Base-by-base conservation (phyloP, 2,888 invertebrate species). In the Apocheima hispidaria region DNA sequence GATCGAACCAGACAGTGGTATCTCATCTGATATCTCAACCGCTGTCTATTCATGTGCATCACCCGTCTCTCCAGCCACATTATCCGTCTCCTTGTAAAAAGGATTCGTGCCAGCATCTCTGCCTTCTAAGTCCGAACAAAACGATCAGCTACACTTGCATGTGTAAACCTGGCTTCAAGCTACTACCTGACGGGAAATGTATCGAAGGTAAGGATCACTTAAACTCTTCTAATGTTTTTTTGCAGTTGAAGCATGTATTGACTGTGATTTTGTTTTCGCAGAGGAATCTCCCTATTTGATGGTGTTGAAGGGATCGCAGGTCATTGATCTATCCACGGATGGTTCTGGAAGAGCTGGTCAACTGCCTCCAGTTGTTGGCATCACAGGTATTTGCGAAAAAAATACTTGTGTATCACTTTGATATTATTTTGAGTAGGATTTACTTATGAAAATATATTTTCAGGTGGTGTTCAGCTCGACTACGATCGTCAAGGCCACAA, bases 1-100 rank as follows among this genome's bases (percentile, higher is more conserved):
- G 99, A 14, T 94, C 95, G 23, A 98, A 98, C 82, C 98, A 98
- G 84, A 97, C 97, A 0, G 98, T 99, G 1, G 97, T 99, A 0
- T 98, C 98, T 0, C 98, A 99, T 84, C 92, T 98, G 57, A 98
- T 99, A 69, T 97, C 98, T 2, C 98, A 99, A 86, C 99, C 99
- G 0, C 93, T 99, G 4, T 98, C 98, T 7, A 97, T 99, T 65
- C 98, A 98, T 78, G 98, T 99, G 0, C 97, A 98, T 74, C 99
- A 99, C 87, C 97, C 98, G 0, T 97, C 98, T 0, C 91, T 99
- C 49, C 99, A 99, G 85, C 99, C 99, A 0, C 88, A 94, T 63
- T 93, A 95, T 14, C 87, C 94, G 0, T 96, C 96, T 68, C 98
- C 99, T 0, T 99, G 99, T 85, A 91, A 85, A 12, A 63, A 65